Evolutionary conservation across 2,888 invertebrate genomes (phyloP).

Genomic region (Euclidia mi): DNA sequence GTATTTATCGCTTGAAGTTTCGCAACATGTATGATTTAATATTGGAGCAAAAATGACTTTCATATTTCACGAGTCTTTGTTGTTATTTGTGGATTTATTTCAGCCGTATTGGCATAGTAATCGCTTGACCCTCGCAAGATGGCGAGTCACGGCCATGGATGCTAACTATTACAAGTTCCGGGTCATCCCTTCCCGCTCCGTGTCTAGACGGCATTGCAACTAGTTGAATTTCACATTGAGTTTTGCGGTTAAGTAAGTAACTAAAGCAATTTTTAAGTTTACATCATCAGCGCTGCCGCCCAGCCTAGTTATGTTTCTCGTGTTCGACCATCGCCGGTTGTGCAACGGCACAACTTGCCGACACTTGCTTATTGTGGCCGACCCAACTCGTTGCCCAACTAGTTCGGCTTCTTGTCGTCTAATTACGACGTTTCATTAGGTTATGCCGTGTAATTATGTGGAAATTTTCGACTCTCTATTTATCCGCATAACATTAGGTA

Average conservation of each 20-base stretch:
- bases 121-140: constrained; percentile 44
- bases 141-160: constrained; percentile 75
- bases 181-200: constrained; percentile 73
- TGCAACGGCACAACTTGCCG: constrained; percentile 85
- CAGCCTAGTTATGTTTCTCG: constrained; percentile 90
- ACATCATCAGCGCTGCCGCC: constrained; percentile 85
- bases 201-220: constrained; percentile 78
- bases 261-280: constrained; percentile 89
- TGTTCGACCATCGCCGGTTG: constrained; percentile 87
- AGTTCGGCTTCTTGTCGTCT: constrained; percentile 85
- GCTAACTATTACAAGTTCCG: constrained; percentile 73
- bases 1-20: constrained; percentile 32
- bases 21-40: constrained; percentile 10
- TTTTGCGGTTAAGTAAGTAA: constrained; percentile 86
- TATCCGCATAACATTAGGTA: constrained; percentile 20
- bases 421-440: constrained; percentile 83
- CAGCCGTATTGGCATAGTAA: constrained; percentile 33
- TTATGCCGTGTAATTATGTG: constrained; percentile 69
- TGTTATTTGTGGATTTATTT: constrained; percentile 13
- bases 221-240: constrained; percentile 83
- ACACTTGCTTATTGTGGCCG: constrained; percentile 87
- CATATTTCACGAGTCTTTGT: constrained; percentile 6
- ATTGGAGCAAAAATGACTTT: constrained; percentile 1
- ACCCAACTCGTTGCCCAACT: constrained; percentile 84
- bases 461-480: constrained; percentile 56